phyloP scores from a whole-genome alignment of 2,888 invertebrate genomes.

The Cephonodes hylas region DNA sequence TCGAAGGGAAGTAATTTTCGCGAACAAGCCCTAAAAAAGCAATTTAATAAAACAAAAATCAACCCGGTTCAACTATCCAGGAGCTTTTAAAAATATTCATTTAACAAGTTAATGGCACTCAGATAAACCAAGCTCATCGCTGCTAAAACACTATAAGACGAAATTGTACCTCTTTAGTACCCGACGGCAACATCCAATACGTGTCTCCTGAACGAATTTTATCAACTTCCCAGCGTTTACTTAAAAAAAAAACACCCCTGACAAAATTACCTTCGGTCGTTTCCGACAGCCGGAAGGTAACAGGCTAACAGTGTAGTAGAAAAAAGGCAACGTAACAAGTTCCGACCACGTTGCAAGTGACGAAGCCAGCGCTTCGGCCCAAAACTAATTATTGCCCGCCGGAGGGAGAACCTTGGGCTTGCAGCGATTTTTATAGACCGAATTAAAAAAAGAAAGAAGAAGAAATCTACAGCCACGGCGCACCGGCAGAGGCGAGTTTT shows the following conservation, averaged over 20 bases:
- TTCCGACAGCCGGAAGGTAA: neutral
- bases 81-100: no score
- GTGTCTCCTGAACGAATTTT: neutral
- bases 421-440: slow-evolving; percentile 8
- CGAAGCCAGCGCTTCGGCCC: slow-evolving; percentile 20
- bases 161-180: no score
- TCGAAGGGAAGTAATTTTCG: no score
- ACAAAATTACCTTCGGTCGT: neutral
- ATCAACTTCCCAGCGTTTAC: neutral
- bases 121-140: no score
- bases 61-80: no score
- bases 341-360: slow-evolving; percentile 23
- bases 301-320: neutral
- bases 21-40: no score
- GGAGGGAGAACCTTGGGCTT: slow-evolving; percentile 4
- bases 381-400: slow-evolving; percentile 34
- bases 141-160: no score
- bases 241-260: neutral
- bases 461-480: no score
- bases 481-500: no score
- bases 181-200: neutral
- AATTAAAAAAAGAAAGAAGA: neutral
- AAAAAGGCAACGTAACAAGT: slow-evolving; percentile 4
- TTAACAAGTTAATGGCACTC: no score
- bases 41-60: no score